Percentiles rank a stretch among this genome's conserved stretches.
Conservation (phyloP, 2,888 invertebrate genomes). For the Ceramica pisi region DNA sequence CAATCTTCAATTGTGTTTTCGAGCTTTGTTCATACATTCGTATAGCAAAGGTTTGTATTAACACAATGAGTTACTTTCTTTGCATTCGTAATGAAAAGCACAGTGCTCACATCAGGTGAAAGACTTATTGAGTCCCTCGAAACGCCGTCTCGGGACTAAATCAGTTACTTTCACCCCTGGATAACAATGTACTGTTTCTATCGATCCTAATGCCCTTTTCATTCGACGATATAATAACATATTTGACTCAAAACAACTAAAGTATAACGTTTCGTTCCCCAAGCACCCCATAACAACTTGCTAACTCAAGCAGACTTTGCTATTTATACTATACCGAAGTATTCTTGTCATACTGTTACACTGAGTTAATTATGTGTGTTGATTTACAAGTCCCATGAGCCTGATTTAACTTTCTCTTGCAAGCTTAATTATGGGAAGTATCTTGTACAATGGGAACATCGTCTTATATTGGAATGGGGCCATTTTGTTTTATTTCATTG, state of each 20-base stretch:
- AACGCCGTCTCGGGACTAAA: no score
- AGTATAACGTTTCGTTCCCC: not conserved
- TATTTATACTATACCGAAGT: not conserved
- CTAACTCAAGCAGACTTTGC: constrained; percentile 6
- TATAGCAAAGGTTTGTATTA: no score
- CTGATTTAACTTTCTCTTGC: constrained; percentile 6
- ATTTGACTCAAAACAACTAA: not conserved
- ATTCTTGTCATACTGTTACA: constrained; percentile 3
- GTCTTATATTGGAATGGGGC: not conserved
- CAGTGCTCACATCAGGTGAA: no score
- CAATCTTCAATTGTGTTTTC: no score
- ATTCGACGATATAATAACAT: no score
- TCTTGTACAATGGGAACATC: not conserved
- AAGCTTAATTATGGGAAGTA: constrained; percentile 6
- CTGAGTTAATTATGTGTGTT: constrained; percentile 24
- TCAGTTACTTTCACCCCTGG: no score
- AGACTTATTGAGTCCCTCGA: no score
- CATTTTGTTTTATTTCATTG: not conserved
- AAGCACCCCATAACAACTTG: constrained; percentile 13
- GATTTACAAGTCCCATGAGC: constrained; percentile 12
- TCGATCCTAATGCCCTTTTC: not conserved
- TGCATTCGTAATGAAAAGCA: no score
- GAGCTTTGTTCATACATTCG: no score
- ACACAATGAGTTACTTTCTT: no score
- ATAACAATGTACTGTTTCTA: no score